A percentile compares a stretch with the other conserved stretches of the same genome.
Conservation (phyloP, 2,113 vertebrate genomes). For the Rhadina sibilatrix region DNA sequence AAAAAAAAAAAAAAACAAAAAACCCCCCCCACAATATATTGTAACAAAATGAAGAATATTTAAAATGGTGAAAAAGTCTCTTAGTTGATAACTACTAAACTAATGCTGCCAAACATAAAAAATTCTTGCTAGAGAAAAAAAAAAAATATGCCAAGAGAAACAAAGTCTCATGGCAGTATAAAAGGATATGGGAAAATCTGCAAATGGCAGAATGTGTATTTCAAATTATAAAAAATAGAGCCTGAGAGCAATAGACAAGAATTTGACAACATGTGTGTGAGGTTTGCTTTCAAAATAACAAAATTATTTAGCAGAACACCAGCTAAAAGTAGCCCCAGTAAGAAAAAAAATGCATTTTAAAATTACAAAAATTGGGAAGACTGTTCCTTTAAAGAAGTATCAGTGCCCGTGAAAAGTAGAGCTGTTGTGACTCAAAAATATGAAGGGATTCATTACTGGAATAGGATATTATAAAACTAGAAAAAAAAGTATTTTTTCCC, state of each 20-base stretch:
- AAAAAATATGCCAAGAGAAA: background rate
- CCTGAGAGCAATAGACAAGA: background rate
- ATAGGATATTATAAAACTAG: background rate
- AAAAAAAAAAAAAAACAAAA: no score
- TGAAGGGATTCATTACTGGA: background rate
- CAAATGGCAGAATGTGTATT: background rate
- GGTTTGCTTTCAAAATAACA: background rate
- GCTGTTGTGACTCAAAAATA: background rate
- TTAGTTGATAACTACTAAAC: background rate
- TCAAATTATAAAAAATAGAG: background rate
- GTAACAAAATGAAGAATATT: background rate
- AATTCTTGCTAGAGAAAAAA: background rate
- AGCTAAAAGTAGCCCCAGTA: background rate
- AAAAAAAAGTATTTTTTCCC: background rate
- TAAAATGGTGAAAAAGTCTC: background rate
- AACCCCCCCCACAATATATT: no score
- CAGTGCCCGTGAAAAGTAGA: background rate
- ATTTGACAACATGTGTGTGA: background rate
- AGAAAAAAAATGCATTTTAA: background rate
- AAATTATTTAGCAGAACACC: background rate
- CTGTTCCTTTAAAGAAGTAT: background rate
- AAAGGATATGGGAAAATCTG: background rate
- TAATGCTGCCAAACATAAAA: background rate
- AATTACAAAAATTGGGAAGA: background rate
- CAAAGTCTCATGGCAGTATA: background rate